Percentiles rank a stretch among this genome's conserved stretches.
Conservation (phyloP, 2,797 vertebrate genomes). For the Cryptoprocta ferox region DNA sequence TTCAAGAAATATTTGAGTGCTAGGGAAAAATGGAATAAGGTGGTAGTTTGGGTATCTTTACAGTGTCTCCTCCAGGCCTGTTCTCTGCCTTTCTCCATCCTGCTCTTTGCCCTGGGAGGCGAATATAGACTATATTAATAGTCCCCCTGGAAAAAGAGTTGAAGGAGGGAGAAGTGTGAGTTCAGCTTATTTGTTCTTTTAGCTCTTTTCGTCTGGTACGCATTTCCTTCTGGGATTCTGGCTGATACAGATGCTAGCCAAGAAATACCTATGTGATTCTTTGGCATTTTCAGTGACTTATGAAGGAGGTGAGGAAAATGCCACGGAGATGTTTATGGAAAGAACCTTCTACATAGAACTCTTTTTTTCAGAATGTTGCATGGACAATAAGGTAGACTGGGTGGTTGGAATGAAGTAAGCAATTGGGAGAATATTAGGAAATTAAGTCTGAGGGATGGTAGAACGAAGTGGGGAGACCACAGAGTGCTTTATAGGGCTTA, state of each 20-base stretch:
- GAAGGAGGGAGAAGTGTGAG: background rate
- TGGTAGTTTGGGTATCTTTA: background rate
- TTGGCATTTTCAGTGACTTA: background rate
- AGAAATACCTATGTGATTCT: background rate
- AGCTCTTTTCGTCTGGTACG: background rate
- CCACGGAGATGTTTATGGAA: background rate
- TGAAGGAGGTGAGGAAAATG: background rate
- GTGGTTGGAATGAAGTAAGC: background rate
- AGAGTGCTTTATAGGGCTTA: background rate
- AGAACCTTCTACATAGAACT: background rate
- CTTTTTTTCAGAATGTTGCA: background rate
- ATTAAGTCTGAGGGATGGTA: background rate
- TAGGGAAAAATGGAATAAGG: background rate
- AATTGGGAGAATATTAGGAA: background rate
- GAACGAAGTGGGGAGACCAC: background rate
- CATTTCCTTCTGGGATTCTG: background rate
- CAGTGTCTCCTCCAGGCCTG: background rate
- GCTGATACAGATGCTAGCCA: background rate
- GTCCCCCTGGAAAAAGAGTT: background rate
- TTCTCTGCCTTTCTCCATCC: background rate
- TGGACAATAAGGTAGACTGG: background rate
- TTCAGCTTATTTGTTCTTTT: background rate
- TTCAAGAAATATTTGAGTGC: background rate
- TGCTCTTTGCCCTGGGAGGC: background rate
- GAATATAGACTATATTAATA: background rate